A percentile compares a stretch with the other conserved stretches of the same genome.
These are phyloP conservation scores for Urosaurus nigricauda DNA, from an alignment of 2,797 vertebrate genomes.

Conservation along the genomic window DNA sequence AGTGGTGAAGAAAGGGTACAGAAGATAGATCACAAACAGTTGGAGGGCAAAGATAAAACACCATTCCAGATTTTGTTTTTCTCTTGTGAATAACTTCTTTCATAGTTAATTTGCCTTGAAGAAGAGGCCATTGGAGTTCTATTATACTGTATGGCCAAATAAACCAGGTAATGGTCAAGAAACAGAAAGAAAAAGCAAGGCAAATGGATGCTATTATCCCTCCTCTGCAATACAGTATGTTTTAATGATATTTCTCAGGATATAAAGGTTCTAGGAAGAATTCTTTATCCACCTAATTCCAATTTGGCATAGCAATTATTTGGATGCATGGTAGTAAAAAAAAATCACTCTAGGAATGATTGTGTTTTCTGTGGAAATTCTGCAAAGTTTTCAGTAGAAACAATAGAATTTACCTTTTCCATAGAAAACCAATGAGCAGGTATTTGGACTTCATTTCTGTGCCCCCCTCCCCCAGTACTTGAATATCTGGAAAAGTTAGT, in stretches of 20 bases:
- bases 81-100: neutral
- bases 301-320: neutral
- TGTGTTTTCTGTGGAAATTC: neutral
- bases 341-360: neutral
- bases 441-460: neutral
- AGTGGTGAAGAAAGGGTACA: neutral
- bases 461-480: neutral
- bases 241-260: neutral
- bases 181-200: neutral
- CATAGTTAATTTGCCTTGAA: neutral
- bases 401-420: neutral
- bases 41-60: neutral
- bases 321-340: neutral
- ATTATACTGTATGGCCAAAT: neutral
- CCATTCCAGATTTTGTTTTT: neutral
- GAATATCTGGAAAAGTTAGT: neutral
- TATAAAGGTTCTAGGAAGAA: neutral
- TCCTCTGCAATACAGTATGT: neutral
- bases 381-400: neutral
- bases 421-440: neutral
- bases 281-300: neutral
- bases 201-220: neutral
- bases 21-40: neutral
- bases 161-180: neutral
- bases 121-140: neutral